A percentile compares a stretch with the other conserved stretches of the same genome.
These are phyloP conservation scores for Amphiduros pacificus DNA, from an alignment of 2,888 invertebrate species.

Conservation along the genomic window DNA sequence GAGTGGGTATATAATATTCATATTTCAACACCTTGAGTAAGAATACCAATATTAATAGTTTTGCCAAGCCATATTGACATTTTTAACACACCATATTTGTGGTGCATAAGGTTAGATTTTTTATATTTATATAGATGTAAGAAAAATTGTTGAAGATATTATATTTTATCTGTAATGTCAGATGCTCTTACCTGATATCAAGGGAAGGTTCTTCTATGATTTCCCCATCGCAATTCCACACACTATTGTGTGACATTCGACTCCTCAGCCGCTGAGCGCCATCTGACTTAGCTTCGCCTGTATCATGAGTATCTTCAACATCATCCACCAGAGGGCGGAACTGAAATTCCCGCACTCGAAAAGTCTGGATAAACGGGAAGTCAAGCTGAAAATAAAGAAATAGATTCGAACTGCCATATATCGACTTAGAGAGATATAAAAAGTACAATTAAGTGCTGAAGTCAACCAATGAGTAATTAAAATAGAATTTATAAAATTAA, in stretches of 20 bases:
- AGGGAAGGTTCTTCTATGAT: constrained; percentile 70
- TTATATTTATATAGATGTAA: too few relatives aligned
- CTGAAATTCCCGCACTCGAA: constrained; percentile 73
- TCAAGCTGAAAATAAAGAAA: constrained; percentile 68
- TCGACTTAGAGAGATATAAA: too few relatives aligned
- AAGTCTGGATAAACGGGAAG: constrained; percentile 75
- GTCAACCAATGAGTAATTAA: too few relatives aligned
- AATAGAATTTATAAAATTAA: too few relatives aligned
- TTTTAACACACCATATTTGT: background rate
- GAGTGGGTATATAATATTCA: too few relatives aligned
- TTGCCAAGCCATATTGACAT: background rate
- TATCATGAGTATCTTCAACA: constrained; percentile 29
- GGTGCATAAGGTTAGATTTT: too few relatives aligned
- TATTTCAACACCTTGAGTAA: too few relatives aligned
- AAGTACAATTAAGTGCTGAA: too few relatives aligned
- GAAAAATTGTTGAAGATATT: too few relatives aligned
- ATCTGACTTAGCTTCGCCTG: constrained; percentile 11
- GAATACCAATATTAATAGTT: too few relatives aligned
- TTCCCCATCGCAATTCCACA: constrained; percentile 85
- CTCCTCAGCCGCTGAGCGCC: constrained; percentile 29
- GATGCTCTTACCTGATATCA: constrained; percentile 64
- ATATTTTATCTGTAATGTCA: too few relatives aligned
- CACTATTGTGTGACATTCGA: constrained; percentile 60
- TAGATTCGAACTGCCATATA: too few relatives aligned
- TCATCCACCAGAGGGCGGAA: constrained; percentile 65